Evolutionary conservation across 2,888 invertebrate species (phyloP), one percentile per base, ranked within the genome.

Genomic region (Drosophila picticornis): DNA sequence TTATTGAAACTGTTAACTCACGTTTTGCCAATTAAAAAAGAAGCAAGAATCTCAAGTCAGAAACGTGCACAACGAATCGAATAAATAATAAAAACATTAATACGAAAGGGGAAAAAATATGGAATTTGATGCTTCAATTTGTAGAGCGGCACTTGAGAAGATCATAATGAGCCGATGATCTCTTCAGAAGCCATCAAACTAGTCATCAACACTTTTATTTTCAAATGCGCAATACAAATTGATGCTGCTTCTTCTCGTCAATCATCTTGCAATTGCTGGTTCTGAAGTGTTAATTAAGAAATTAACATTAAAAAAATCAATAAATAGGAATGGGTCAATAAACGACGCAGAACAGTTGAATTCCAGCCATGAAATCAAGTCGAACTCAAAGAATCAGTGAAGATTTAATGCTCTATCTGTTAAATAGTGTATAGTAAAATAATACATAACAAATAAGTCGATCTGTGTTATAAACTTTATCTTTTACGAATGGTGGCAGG

Each of bases 1-100:
- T 88, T 85, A 88, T 59, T 46, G 68, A 88, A 86, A 80, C 59
- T 90, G 88, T 90, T 85, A 74, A 90, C 80, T 90, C 88, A 88
- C 88, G 88, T 80, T 88, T 80, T 80, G 56, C 74, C 91, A 88
- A 88, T 88, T 88, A 88, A 76, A 64, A 43, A n/a, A 32, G 67
- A 72, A 70, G 59, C 71, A 68, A 87, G 75, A 70, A 77, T 83
- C 86, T 86, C 73, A 59, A 86, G 75, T 48, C 51, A 57, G 59
- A 88, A 89, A 80, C 87, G 87, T 90, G 86, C 76, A 72, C 66
- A 53, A 64, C 56, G 70, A 43, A 31, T 57, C 6, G 72, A 73
- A 67, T 62, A 59, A 61, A 43, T n/a, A 51, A 53, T 32, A 32
- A 51, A 57, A 57, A 67, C 36, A 76, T 25, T 56, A 48, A 43